Evolutionary conservation across 1,140 invertebrate genomes (phyloP).

Genomic region (Rhizoglyphus robini): DNA sequence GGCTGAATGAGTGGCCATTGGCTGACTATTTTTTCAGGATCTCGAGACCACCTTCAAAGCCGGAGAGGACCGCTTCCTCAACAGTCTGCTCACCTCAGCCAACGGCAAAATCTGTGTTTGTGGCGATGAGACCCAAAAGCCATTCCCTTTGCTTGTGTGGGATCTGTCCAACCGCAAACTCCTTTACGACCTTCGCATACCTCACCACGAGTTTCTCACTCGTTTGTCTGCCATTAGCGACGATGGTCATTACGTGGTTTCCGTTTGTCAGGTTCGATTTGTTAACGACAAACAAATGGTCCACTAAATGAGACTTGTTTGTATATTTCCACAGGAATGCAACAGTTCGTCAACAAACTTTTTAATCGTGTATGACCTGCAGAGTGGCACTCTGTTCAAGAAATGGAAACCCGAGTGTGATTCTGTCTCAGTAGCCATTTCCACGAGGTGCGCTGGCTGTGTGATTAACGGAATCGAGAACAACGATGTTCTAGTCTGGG

Average conservation of each 20-base stretch:
- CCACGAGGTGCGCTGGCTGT: constrained; percentile 52
- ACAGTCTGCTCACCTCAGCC: constrained; percentile 67
- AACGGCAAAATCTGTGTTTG: constrained; percentile 74
- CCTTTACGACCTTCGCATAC: constrained; percentile 68
- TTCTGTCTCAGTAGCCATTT: constrained; percentile 63
- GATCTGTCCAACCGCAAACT: constrained; percentile 64
- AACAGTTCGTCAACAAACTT: constrained; percentile 68
- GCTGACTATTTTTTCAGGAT: constrained; percentile 34
- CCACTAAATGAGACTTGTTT: no score
- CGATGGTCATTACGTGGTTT: constrained; percentile 54
- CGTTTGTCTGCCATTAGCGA: constrained; percentile 66
- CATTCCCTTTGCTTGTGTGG: constrained; percentile 74
- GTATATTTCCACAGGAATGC: constrained; percentile 46
- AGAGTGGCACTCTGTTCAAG: constrained; percentile 76
- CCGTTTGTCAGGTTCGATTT: constrained; percentile 37
- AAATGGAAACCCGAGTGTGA: constrained; percentile 64
- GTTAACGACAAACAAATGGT: background rate
- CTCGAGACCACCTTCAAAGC: constrained; percentile 69
- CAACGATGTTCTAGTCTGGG: constrained; percentile 66
- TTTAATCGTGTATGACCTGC: constrained; percentile 77
- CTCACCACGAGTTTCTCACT: constrained; percentile 74
- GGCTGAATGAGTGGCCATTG: background rate
- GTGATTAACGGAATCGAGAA: constrained; percentile 69
- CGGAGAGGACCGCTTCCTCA: constrained; percentile 51
- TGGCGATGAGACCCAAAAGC: constrained; percentile 78